Evolutionary conservation across 2,797 vertebrate species (phyloP).

Genomic region (Molossus molossus): DNA sequence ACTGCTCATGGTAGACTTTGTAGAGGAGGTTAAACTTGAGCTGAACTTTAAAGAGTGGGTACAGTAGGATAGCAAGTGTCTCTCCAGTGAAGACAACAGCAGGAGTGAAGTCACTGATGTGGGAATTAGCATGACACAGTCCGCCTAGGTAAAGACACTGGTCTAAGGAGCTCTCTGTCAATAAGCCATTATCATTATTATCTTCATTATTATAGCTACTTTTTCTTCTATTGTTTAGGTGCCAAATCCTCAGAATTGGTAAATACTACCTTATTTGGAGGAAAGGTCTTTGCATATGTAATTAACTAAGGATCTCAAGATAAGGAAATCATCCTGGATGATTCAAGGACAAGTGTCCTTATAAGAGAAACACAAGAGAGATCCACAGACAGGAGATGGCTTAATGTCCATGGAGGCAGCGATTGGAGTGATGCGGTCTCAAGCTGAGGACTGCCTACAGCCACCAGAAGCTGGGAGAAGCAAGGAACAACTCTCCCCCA

Average conservation of each 20-base stretch:
- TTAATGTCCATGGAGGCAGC: neutral
- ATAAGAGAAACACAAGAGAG: neutral
- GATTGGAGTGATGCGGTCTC: neutral
- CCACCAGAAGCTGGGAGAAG: neutral
- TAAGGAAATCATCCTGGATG: neutral
- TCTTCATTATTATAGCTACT: neutral
- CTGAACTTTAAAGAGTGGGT: neutral
- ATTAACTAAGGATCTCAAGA: constrained; percentile 8
- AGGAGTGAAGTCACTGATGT: neutral
- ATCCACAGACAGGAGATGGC: neutral
- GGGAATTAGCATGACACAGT: neutral
- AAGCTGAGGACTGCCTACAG: neutral
- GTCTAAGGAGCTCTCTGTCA: neutral
- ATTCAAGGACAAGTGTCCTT: neutral
- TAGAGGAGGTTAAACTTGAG: neutral
- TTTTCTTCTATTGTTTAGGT: neutral
- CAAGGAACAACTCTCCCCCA: neutral
- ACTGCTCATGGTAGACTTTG: neutral
- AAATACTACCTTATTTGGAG: neutral
- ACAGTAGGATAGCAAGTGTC: neutral
- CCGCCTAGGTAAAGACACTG: neutral
- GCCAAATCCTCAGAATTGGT: neutral
- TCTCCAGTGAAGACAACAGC: neutral
- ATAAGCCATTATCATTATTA: neutral
- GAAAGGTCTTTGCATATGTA: neutral